Evolutionary conservation across 1,140 invertebrate genomes (phyloP).

Genomic region (Scaptomyza graminum): DNA sequence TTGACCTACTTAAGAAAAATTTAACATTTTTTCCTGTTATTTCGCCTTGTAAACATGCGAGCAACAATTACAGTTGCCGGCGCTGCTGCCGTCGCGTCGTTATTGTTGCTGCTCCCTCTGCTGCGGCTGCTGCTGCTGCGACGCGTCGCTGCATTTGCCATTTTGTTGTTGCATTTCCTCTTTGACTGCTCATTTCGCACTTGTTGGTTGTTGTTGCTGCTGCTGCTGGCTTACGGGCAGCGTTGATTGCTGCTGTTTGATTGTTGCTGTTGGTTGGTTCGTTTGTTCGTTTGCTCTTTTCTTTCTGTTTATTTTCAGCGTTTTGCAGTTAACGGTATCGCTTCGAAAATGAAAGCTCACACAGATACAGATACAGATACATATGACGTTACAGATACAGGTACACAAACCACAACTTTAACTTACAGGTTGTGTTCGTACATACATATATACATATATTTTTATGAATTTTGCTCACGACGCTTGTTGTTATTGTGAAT

Average conservation of each 20-base stretch:
- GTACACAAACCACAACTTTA: constrained; percentile 39
- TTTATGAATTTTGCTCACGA: constrained; percentile 62
- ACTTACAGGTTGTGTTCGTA: constrained; percentile 69
- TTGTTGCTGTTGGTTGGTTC: constrained; percentile 47
- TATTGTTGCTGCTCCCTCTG: constrained; percentile 27
- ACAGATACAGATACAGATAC: constrained; percentile 27
- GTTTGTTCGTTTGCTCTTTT: constrained; percentile 24
- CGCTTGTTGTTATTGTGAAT: constrained; percentile 33
- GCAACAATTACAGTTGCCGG: constrained; percentile 72
- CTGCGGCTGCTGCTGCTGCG: constrained; percentile 29
- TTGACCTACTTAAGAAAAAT: constrained; percentile 83
- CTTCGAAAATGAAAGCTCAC: constrained; percentile 82
- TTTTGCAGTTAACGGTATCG: constrained; percentile 76
- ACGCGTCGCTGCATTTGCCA: constrained; percentile 48
- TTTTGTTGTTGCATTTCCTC: constrained; percentile 74
- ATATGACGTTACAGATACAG: constrained; percentile 11
- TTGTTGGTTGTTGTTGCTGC: constrained; percentile 27
- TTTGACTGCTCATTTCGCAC: constrained; percentile 57
- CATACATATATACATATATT: no score
- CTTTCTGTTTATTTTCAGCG: constrained; percentile 59
- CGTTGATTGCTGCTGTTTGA: constrained; percentile 40
- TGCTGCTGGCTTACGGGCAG: constrained; percentile 42
- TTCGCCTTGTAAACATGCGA: constrained; percentile 73
- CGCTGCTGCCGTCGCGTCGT: constrained; percentile 16
- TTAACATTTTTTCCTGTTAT: constrained; percentile 83